Conservation (phyloP, 2,113 vertebrate species). For the Lutjanus erythropterus region DNA sequence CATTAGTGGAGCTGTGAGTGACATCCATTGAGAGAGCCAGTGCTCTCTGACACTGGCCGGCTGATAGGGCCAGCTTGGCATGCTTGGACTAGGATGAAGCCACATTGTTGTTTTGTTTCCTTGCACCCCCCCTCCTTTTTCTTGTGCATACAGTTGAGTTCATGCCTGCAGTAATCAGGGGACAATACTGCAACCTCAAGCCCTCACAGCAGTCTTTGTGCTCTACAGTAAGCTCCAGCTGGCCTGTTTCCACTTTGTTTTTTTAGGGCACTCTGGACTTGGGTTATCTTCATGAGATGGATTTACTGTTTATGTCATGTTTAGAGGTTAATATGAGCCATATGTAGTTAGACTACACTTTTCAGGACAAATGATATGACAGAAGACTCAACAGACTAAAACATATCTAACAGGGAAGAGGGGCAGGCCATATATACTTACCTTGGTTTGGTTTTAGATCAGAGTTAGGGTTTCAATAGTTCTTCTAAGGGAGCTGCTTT, state of each 20-base stretch:
- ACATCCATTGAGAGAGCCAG: slow-evolving; percentile 90
- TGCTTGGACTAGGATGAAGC: slow-evolving; percentile 62
- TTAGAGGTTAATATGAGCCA: background rate
- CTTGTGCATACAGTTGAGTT: slow-evolving; percentile 88
- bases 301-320: slow-evolving; percentile 12
- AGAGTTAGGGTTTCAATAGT: background rate
- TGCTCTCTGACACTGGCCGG: slow-evolving; percentile 72
- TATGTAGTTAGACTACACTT: background rate
- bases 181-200: slow-evolving; percentile 59
- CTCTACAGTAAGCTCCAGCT: slow-evolving; percentile 72
- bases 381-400: background rate
- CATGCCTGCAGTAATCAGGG: slow-evolving; percentile 80
- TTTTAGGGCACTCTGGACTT: slow-evolving; percentile 52
- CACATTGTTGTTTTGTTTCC: slow-evolving; percentile 74
- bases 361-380: background rate
- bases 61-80: slow-evolving; percentile 73
- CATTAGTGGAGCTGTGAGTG: slow-evolving; percentile 89
- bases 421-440: background rate
- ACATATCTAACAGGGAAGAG: background rate
- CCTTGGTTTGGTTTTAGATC: background rate
- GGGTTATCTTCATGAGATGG: background rate
- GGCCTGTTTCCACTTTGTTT: slow-evolving; percentile 71
- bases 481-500: background rate
- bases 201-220: slow-evolving; percentile 40
- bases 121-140: slow-evolving; percentile 73